A percentile compares a stretch with the other conserved stretches of the same genome.
These are phyloP conservation scores for Mobula hypostoma DNA, from an alignment of 2,113 vertebrate genomes.

Conservation along the genomic window DNA sequence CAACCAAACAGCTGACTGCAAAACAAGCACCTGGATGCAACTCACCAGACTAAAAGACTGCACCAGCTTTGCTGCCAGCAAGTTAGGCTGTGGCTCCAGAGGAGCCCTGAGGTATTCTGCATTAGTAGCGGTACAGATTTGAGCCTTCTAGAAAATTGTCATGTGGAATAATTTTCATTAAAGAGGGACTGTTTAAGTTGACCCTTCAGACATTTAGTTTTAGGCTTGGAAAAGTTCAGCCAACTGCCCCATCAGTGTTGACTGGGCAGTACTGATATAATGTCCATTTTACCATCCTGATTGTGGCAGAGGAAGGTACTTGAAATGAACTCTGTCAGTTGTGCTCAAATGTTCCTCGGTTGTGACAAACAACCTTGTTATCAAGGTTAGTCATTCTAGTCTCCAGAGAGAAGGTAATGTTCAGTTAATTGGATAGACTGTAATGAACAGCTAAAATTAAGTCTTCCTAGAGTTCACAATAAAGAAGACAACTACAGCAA, in stretches of 20 bases:
- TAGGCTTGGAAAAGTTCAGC: background rate
- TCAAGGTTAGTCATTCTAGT: background rate
- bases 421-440: background rate
- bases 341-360: background rate
- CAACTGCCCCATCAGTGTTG: background rate
- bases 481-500: background rate
- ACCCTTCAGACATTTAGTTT: too few species aligned
- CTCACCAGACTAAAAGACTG: background rate
- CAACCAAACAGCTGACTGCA: too few species aligned
- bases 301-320: background rate
- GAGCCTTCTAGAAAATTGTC: too few species aligned
- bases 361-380: background rate
- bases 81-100: too few species aligned
- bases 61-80: background rate
- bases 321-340: background rate
- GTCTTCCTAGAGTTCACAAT: background rate
- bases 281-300: background rate
- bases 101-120: too few species aligned
- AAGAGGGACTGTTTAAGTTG: background rate
- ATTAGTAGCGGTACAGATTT: too few species aligned
- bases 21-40: too few species aligned
- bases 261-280: background rate
- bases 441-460: background rate
- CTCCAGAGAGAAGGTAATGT: background rate
- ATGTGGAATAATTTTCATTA: background rate